A percentile compares a stretch with the other conserved stretches of the same genome.
phyloP scores from a whole-genome alignment of 2,797 vertebrate species.

The Sebastes hopkinsi region DNA sequence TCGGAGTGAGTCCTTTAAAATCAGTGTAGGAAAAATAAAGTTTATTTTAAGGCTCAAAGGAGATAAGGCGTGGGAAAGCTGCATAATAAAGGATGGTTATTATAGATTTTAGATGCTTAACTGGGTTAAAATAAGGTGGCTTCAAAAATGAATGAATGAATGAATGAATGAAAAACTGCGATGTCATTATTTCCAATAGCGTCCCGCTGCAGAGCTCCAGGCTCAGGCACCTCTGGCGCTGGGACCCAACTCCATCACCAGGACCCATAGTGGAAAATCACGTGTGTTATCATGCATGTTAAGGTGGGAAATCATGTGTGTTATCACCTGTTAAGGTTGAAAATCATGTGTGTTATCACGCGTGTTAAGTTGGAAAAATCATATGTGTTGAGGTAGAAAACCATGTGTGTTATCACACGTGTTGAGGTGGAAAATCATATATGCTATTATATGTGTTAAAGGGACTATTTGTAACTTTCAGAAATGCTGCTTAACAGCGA shows the following conservation, averaged over 20 bases:
- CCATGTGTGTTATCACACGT: background rate
- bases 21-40: background rate
- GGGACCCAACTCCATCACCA: background rate
- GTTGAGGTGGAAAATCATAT: background rate
- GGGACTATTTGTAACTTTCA: too few relatives aligned
- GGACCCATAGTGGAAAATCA: background rate
- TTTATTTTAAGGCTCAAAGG: constrained; percentile 23
- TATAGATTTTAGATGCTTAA: background rate
- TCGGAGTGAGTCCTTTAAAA: background rate
- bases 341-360: background rate
- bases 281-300: background rate
- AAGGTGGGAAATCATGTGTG: background rate
- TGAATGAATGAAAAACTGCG: background rate
- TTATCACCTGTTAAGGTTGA: background rate
- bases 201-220: background rate
- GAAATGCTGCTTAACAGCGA: too few relatives aligned
- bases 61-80: constrained; percentile 4
- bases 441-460: background rate
- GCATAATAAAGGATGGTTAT: background rate
- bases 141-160: background rate
- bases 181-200: background rate
- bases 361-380: background rate
- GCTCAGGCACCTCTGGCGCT: background rate
- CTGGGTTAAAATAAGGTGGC: background rate
- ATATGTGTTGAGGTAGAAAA: background rate